Evolutionary conservation across 2,888 invertebrate species (phyloP).

Genomic region (Watsonalla binaria): DNA sequence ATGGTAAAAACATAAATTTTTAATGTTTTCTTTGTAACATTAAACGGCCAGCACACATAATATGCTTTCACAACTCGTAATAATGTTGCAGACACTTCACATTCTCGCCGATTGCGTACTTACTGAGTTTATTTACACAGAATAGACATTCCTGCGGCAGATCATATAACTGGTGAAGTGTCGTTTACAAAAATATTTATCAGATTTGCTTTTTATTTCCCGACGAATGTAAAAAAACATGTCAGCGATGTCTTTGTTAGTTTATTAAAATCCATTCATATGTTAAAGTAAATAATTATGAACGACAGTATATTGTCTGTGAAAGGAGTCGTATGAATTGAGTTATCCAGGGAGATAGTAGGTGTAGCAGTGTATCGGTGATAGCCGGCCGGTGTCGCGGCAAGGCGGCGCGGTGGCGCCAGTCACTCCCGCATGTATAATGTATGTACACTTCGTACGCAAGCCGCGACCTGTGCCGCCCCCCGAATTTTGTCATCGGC

Average conservation of each 20-base stretch:
- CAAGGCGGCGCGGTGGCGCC: constrained; percentile 38
- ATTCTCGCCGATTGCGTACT: constrained; percentile 48
- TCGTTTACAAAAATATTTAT: constrained; percentile 38
- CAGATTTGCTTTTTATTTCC: constrained; percentile 17
- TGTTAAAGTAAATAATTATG: too few relatives aligned
- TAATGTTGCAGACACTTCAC: constrained; percentile 43
- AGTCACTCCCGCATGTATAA: constrained; percentile 57
- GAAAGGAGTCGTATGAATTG: too few relatives aligned
- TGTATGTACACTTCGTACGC: constrained; percentile 44
- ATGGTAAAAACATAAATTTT: neutral
- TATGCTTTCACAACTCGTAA: constrained; percentile 28
- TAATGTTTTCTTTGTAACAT: constrained; percentile 2
- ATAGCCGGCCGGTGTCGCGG: constrained; percentile 18
- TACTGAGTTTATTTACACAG: constrained; percentile 51
- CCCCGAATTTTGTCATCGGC: constrained; percentile 63
- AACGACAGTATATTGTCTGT: constrained; percentile 24
- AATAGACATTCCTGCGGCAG: constrained; percentile 48
- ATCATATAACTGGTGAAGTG: constrained; percentile 46
- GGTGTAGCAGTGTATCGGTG: constrained; percentile 20
- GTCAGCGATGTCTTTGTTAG: too few relatives aligned
- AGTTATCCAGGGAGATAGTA: neutral
- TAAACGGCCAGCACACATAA: constrained; percentile 10
- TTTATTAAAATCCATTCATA: too few relatives aligned
- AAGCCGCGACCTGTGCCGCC: constrained; percentile 64
- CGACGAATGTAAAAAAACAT: constrained; percentile 13